Percentiles rank a stretch among this genome's conserved stretches.
These are phyloP conservation scores for Apostichopus parvimensis DNA, from an alignment of 35 echinoderm and acorn worm genomes.

Conservation along the genomic window DNA sequence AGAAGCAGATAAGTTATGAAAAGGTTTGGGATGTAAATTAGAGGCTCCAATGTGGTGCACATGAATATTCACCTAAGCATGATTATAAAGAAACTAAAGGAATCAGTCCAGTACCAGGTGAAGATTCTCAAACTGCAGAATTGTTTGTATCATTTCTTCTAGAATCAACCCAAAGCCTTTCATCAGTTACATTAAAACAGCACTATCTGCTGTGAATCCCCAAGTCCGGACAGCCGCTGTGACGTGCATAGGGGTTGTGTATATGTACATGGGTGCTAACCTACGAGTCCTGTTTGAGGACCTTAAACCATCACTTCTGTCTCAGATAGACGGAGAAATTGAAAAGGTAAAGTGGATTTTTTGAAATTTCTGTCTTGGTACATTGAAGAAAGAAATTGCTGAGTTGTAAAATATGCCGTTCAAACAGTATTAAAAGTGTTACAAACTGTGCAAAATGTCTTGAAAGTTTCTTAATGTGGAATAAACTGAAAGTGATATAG, in stretches of 20 bases:
- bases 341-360: slow-evolving; percentile 65
- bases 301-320: slow-evolving; percentile 80
- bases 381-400: no score
- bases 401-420: background rate
- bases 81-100: no score
- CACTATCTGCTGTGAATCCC: slow-evolving; percentile 81
- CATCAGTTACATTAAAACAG: slow-evolving; percentile 83
- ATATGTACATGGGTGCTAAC: slow-evolving; percentile 95
- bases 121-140: background rate
- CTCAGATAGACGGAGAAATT: slow-evolving; percentile 88
- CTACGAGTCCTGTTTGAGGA: slow-evolving; percentile 91
- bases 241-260: slow-evolving; percentile 75
- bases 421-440: background rate
- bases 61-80: no score
- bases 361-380: no score
- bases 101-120: no score
- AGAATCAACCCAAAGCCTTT: slow-evolving; percentile 77
- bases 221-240: slow-evolving; percentile 79
- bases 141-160: background rate
- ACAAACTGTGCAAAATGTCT: no score
- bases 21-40: no score
- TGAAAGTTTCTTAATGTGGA: no score
- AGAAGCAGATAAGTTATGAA: no score
- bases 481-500: no score
- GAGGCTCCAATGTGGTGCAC: no score